Evolutionary conservation across 2,797 vertebrate species (phyloP), one percentile per base, ranked within the genome.

Genomic region (Lycodopsis pacificus): DNA sequence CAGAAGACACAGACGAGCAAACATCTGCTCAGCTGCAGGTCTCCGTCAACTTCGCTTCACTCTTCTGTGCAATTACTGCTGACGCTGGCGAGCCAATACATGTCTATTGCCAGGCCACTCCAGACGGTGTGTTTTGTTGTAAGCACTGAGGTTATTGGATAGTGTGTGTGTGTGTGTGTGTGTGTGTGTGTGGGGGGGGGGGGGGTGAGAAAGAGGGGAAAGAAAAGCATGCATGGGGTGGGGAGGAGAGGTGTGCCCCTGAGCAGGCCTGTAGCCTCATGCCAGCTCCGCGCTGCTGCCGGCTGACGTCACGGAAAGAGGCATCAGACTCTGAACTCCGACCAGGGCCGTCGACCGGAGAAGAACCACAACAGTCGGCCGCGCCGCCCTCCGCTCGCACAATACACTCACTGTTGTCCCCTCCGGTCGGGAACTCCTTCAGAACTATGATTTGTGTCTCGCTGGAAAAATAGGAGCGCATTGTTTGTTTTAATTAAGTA

Each of bases 291-390:
- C 54, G 74, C 81, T 74, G 82, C 83, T 79, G 77, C 73, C 0
- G 30, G 63, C 85, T 94, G 94, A 95, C 92, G 91, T 95, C 92
- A 95, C 93, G 94, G 94, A 95, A 95, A 95, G 70, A 90, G 86
- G 90, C 86, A 79, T 82, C 91, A 88, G 85, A 85, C 86, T 87
- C 82, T 90, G 88, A 91, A 87, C 89, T 91, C 65, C 86, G 81
- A 81, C 68, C 73, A 80, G 74, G 84, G 77, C 69, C n/a, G 70
- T 71, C 65, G 36, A 73, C 67, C 51, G 15, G 42, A 76, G 65
- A 75, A 34, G 79, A 69, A 84, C 79, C 80, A 61, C 84, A 77
- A 44, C 42, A 38, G 10, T 20, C 46, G 19, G 7, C 46, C 19
- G 13, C 15, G 12, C 38, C 12, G 12, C 38, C 27, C 20, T 58